phyloP scores from a whole-genome alignment of 2,797 vertebrate genomes.

The Platalea minor region DNA sequence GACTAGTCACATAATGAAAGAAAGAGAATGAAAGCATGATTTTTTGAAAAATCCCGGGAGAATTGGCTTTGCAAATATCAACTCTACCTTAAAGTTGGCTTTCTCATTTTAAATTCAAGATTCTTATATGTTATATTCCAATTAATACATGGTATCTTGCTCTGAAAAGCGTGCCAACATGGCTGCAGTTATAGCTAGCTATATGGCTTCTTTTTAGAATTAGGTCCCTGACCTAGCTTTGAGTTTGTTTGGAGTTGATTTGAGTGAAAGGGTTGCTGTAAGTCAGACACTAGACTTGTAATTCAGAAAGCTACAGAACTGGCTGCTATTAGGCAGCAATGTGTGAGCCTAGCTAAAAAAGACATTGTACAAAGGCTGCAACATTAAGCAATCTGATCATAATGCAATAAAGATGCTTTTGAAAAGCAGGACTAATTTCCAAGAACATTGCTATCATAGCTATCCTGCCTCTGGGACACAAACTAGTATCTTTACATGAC shows the following conservation, averaged over 20 bases:
- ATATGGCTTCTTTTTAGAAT: background rate
- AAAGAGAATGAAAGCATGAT: background rate
- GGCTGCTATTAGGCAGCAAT: background rate
- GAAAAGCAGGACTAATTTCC: background rate
- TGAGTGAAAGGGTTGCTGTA: background rate
- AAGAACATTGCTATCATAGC: background rate
- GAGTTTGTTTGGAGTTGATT: background rate
- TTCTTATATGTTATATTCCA: background rate
- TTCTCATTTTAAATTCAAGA: background rate
- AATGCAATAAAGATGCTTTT: background rate
- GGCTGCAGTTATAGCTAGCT: background rate
- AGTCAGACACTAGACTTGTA: background rate
- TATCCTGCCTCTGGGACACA: background rate
- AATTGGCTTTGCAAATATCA: background rate
- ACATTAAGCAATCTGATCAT: background rate
- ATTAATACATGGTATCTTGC: background rate
- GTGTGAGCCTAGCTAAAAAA: background rate
- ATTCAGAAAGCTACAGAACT: background rate
- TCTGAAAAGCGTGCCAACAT: background rate
- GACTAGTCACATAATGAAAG: background rate
- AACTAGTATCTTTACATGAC: background rate
- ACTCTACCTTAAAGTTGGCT: background rate
- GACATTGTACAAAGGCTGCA: background rate
- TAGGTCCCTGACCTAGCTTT: background rate
- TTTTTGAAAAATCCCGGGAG: background rate